phyloP scores from a whole-genome alignment of 2,797 vertebrate genomes.

The Cygnus olor region DNA sequence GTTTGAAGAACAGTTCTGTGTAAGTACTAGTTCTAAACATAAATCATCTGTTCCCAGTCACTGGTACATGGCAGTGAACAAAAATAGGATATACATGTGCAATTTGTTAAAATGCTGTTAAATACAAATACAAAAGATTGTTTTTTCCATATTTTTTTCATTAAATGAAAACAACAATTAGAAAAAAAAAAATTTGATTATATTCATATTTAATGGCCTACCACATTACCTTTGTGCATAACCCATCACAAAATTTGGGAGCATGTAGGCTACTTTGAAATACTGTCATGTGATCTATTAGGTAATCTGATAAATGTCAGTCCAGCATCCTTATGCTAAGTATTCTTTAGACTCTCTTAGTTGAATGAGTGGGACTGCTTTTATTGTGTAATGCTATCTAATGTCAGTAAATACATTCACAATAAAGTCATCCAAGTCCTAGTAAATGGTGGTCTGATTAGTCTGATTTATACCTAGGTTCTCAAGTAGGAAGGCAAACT shows the following conservation, averaged over 20 bases:
- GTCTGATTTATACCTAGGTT: neutral
- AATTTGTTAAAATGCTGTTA: neutral
- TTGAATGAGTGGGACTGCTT: neutral
- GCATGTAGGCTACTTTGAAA: neutral
- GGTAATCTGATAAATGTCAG: neutral
- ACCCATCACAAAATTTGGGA: neutral
- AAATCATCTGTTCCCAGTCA: neutral
- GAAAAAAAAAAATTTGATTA: neutral
- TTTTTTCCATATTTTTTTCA: neutral
- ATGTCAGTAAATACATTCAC: neutral
- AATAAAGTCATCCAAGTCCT: neutral
- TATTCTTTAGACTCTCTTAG: no score
- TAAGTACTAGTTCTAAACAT: neutral
- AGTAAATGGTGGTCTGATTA: neutral
- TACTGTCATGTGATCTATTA: neutral
- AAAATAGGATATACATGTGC: neutral
- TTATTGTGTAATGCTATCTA: neutral
- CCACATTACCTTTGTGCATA: neutral
- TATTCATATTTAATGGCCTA: neutral
- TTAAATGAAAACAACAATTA: neutral
- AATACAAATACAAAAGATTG: neutral
- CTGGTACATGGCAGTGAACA: neutral
- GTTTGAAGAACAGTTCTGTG: neutral
- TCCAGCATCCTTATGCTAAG: neutral
- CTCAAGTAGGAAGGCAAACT: neutral